Conservation (phyloP, 2,888 invertebrate species). For the Metalampra italica region DNA sequence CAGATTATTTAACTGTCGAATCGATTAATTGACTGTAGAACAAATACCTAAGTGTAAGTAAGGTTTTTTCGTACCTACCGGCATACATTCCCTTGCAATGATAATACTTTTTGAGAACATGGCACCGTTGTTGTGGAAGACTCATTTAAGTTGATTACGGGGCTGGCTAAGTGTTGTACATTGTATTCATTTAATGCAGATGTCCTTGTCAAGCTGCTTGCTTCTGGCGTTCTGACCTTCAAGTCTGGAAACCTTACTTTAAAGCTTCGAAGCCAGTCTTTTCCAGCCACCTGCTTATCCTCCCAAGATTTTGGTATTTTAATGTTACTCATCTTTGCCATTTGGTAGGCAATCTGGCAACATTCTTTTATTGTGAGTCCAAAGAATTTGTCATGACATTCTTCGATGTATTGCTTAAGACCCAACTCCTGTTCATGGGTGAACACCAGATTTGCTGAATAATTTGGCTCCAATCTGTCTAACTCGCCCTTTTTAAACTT, state of each 20-base stretch:
- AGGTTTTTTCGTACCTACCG: too few relatives aligned
- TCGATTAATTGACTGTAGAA: too few relatives aligned
- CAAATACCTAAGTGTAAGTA: too few relatives aligned
- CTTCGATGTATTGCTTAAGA: not conserved
- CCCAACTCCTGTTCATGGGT: not conserved
- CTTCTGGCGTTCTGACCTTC: slow-evolving; percentile 29
- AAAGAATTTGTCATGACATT: not conserved
- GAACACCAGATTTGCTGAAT: not conserved
- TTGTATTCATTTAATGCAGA: slow-evolving; percentile 21
- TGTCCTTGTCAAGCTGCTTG: slow-evolving; percentile 29
- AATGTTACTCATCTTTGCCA: slow-evolving; percentile 8
- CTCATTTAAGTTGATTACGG: not conserved
- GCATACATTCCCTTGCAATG: too few relatives aligned
- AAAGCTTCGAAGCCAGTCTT: slow-evolving; percentile 11
- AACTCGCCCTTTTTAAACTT: not conserved
- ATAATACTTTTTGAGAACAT: not conserved
- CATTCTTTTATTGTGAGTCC: not conserved
- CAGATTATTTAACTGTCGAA: too few relatives aligned
- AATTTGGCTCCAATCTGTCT: not conserved
- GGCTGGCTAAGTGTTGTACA: too few relatives aligned
- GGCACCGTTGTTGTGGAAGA: not conserved
- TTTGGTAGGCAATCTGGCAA: not conserved
- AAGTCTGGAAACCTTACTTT: slow-evolving; percentile 10
- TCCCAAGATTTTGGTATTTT: slow-evolving; percentile 20
- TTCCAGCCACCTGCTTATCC: slow-evolving; percentile 13